A percentile compares a stretch with the other conserved stretches of the same genome.
Conservation (phyloP, 2,113 vertebrate genomes). For the Porphyrio hochstetteri region DNA sequence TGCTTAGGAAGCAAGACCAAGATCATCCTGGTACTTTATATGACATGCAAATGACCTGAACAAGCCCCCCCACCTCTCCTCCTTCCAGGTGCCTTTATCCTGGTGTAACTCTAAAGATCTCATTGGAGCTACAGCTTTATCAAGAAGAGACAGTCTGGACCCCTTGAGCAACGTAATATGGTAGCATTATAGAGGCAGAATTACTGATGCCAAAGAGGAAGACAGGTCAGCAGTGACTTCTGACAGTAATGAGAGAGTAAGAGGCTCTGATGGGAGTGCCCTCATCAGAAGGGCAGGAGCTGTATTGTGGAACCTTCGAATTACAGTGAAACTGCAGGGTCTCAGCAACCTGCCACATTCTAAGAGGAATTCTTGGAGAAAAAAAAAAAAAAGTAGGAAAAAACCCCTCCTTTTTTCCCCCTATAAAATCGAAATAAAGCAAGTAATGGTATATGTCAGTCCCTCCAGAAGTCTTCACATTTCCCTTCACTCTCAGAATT, state of each 20-base stretch:
- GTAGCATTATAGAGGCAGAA: neutral
- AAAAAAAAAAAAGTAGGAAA: neutral
- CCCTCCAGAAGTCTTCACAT: slow-evolving; percentile 25
- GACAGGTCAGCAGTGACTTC: neutral
- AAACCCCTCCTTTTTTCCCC: neutral
- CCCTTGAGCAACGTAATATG: neutral
- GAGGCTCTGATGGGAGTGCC: neutral
- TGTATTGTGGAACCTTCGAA: neutral
- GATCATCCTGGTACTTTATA: neutral
- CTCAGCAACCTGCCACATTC: neutral
- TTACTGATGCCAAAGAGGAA: neutral
- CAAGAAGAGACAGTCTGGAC: neutral
- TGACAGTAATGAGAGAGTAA: neutral
- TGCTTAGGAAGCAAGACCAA: neutral
- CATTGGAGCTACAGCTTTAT: neutral
- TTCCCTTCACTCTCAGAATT: slow-evolving; percentile 49
- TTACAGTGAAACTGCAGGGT: neutral
- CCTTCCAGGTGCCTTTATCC: neutral
- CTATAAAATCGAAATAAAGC: slow-evolving; percentile 13
- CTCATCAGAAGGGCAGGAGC: neutral
- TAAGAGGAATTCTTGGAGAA: neutral
- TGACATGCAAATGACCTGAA: neutral
- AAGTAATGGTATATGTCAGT: neutral
- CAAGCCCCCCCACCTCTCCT: neutral
- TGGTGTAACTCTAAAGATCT: neutral